These are phyloP conservation scores for Nestor notabilis DNA, from an alignment of 2,113 vertebrate species.

Conservation along the genomic window DNA sequence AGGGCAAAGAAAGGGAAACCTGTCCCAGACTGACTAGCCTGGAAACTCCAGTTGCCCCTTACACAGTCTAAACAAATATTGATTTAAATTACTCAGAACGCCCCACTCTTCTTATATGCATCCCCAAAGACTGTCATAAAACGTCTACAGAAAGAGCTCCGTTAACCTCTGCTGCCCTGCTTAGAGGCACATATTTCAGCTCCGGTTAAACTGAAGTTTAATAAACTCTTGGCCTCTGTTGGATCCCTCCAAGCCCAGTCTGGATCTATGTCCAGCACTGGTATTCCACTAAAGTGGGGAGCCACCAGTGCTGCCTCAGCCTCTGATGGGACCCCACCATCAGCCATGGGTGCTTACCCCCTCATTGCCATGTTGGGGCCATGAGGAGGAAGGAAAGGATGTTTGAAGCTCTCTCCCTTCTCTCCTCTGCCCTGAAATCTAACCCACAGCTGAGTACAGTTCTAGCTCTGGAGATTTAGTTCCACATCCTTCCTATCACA, in stretches of 20 bases:
- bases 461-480: background rate
- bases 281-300: background rate
- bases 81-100: conserved; percentile 8
- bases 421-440: background rate
- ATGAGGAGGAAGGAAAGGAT: background rate
- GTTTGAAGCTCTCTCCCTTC: background rate
- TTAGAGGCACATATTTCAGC: conserved; percentile 27
- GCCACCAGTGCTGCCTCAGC: background rate
- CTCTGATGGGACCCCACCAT: background rate
- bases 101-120: background rate
- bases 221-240: background rate
- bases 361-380: background rate
- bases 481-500: accelerated
- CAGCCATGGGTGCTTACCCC: accelerated
- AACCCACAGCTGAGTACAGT: background rate
- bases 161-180: conserved; percentile 35
- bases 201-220: conserved; percentile 25
- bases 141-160: background rate
- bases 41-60: conserved; percentile 2
- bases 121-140: conserved; percentile 54
- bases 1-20: background rate
- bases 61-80: conserved; percentile 56
- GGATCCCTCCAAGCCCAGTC: background rate
- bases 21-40: background rate
- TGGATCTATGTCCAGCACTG: background rate